phyloP scores from a whole-genome alignment of 2,797 vertebrate genomes.

The Allobates femoralis region DNA sequence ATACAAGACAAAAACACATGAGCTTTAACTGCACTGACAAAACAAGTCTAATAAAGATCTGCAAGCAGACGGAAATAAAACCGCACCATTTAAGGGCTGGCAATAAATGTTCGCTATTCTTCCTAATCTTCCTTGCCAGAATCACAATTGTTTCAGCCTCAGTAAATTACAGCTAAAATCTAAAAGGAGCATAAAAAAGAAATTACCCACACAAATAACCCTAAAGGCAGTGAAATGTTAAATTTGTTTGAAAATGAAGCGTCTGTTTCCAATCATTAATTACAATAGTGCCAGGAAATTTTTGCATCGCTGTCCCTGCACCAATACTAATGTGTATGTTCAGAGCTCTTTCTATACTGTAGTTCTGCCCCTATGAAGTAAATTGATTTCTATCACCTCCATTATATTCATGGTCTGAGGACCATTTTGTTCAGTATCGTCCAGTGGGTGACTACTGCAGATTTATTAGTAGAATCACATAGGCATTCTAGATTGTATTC shows the following conservation, averaged over 20 bases:
- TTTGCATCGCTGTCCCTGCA: conserved; percentile 19
- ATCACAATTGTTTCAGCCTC: conserved; percentile 76
- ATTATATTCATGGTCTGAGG: conserved; percentile 6
- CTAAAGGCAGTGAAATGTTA: conserved; percentile 69
- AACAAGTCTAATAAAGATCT: conserved; percentile 76
- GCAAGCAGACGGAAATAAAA: conserved; percentile 81
- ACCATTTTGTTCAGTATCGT: neutral
- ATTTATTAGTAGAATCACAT: neutral
- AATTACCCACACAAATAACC: conserved; percentile 82
- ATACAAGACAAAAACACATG: conserved; percentile 73
- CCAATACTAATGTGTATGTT: conserved; percentile 23
- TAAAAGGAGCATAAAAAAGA: conserved; percentile 78
- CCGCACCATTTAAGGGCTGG: conserved; percentile 72
- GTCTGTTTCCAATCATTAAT: conserved; percentile 78
- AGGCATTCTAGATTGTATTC: neutral
- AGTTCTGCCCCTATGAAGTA: neutral
- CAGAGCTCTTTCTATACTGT: conserved; percentile 19
- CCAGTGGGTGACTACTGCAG: neutral
- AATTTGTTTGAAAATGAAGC: conserved; percentile 71
- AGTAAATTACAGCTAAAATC: conserved; percentile 80
- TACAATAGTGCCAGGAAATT: conserved; percentile 66
- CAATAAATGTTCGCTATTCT: conserved; percentile 73
- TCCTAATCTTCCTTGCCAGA: conserved; percentile 75
- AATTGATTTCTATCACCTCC: conserved; percentile 22
- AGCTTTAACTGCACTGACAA: conserved; percentile 74